Evolutionary conservation across 1,140 invertebrate species (phyloP), one percentile per base, ranked within the genome.

Genomic region (Trachymyrmex septentrionalis): DNA sequence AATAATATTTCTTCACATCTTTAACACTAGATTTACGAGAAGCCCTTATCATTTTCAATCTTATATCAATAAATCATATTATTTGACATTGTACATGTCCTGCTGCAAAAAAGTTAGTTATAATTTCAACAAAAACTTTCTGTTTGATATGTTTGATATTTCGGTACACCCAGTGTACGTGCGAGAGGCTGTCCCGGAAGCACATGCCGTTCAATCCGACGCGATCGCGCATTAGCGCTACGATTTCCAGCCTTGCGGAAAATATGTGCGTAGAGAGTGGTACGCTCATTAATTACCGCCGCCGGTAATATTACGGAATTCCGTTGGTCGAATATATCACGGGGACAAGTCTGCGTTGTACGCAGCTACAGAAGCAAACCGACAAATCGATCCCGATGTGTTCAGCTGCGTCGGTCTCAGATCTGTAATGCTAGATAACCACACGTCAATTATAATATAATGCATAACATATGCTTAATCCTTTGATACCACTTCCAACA

Each of bases 231-330:
- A 84, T 84, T 86, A 86, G 55, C 78, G 72, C 73, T 66, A 81
- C 78, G 85, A 86, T 86, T 86, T 64, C 78, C 85, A 84, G 48
- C 69, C 67, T 86, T 73, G 77, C 59, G 80, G 88, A 90, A 90
- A 90, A 89, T 89, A 89, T 85, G 89, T 72, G 69, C 73, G 85
- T 48, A 71, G 69, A 84, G 55, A 38, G 64, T 64, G 87, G 75
- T 82, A 82, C 87, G 81, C 84, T 84, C 88, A 88, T 90, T 89
- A 90, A 86, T 86, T 87, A 87, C 76, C 67, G 48, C 38, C 64
- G 48, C 27, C 63, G 78, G 75, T 76, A 59, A 90, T 90, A 90
- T 90, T 87, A 85, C 72, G 73, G 71, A 88, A 88, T 88, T 69
- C 89, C 87, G 24, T 27, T 73, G 77, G 78, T 59, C 80, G 63